Evolutionary conservation across 2,888 invertebrate species (phyloP).

Genomic region (Noctuana brunneofusca): DNA sequence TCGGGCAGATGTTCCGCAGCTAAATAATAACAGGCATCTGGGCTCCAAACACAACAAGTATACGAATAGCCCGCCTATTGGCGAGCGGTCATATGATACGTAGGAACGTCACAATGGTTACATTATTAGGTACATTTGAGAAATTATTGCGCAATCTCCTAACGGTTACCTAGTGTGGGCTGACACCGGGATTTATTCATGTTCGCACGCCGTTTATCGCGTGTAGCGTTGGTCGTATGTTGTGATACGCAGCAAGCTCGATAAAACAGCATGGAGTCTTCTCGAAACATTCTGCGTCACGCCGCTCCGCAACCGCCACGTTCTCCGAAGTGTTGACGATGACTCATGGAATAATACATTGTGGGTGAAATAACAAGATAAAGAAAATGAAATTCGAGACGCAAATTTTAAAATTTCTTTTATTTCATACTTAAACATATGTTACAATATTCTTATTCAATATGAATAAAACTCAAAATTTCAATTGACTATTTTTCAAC

Average conservation of each 20-base stretch:
- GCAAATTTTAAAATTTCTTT: constrained; percentile 55
- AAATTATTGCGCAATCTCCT: constrained; percentile 66
- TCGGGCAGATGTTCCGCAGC: constrained; percentile 30
- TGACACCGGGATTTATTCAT: constrained; percentile 71
- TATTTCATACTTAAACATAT: constrained; percentile 82
- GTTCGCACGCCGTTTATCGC: constrained; percentile 55
- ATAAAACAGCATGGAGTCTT: constrained; percentile 43
- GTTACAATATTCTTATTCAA: constrained; percentile 80
- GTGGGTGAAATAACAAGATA: constrained; percentile 71
- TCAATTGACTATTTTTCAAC: constrained; percentile 70
- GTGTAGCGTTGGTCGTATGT: constrained; percentile 48
- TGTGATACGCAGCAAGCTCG: constrained; percentile 47
- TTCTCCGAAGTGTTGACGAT: constrained; percentile 67
- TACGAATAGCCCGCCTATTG: constrained; percentile 52
- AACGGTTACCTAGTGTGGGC: constrained; percentile 78
- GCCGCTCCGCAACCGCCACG: constrained; percentile 58
- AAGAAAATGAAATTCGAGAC: constrained; percentile 61
- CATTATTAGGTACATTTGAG: constrained; percentile 34
- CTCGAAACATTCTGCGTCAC: constrained; percentile 56
- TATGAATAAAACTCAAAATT: constrained; percentile 77
- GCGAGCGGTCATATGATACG: constrained; percentile 52
- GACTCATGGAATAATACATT: constrained; percentile 82
- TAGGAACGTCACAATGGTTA: constrained; percentile 42
- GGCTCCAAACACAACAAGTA: constrained; percentile 71
- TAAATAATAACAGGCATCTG: constrained; percentile 51